Base-by-base conservation (phyloP, 2,797 vertebrate genomes). In the Cyprinella venusta region DNA sequence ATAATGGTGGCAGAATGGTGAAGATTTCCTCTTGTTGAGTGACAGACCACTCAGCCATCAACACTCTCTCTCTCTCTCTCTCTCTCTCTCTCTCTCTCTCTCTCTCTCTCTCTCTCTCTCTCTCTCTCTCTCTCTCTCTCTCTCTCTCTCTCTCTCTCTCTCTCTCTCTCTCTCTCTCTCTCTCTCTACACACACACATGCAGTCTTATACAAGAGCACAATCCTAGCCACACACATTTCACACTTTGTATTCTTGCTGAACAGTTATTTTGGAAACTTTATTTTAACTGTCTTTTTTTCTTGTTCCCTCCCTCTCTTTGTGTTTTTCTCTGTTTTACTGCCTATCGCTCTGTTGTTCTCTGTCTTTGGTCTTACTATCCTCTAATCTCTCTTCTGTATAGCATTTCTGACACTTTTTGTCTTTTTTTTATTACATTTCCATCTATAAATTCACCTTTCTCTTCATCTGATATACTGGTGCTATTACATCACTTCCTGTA, bases 361-460 rank as follows among this genome's bases (percentile, higher is more conserved):
- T 38, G 13, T 79, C 88, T 88, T 89, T 85, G 88, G 63, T 76
- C 85, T 83, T 81, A 65, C 81, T 84, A 89, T 90, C 87, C 90
- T 89, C 88, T 87, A 48, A 81, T 89, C 89, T 91, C 86, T 88
- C 50, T 79, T 85, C 85, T 80, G 76, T 81, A 88, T 91, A 90
- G 88, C 91, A 88, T 90, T 88, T 84, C 84, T 88, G 78, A 81
- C 30, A 64, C 45, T 52, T 59, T 71, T 88, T 84, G 84, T 87
- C 78, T 87, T 87, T 76, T 88, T 85, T 86, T 89, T 13, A 13
- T 84, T 80, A 85, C 86, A 84, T 85, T 42, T 70, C 87, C 86
- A 79, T 59, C 18, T 54, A 64, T 80, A 10, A 38, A 26, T 65
- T 65, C 42, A 81, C 19, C 36, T 63, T 50, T 75, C 80, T 79